A percentile compares a stretch with the other conserved stretches of the same genome.
Evolutionary conservation across 2,888 invertebrate species (phyloP).

Genomic region (Tuberolachnus salignus): DNA sequence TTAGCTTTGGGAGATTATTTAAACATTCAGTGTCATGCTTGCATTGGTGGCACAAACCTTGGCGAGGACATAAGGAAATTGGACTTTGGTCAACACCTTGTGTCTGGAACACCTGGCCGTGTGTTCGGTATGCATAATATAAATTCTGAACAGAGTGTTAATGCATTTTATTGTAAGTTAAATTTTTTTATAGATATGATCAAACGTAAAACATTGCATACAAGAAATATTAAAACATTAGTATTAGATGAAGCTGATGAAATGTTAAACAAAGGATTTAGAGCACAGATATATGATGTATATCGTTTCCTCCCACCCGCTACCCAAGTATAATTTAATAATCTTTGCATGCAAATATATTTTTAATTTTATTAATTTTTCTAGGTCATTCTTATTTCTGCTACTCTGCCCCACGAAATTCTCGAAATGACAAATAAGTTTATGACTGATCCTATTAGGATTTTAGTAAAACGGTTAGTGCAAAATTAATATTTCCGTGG

Average conservation of each 20-base stretch:
- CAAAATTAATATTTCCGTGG: neutral
- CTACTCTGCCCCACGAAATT: slow-evolving; percentile 98
- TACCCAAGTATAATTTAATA: slow-evolving; percentile 70
- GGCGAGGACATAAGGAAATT: slow-evolving; percentile 98
- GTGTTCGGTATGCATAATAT: slow-evolving; percentile 79
- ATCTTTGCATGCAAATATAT: neutral
- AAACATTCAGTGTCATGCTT: slow-evolving; percentile 99
- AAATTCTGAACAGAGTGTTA: neutral
- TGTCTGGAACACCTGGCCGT: slow-evolving; percentile 97
- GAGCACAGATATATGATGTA: slow-evolving; percentile 99
- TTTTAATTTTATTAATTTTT: neutral
- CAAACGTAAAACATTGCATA: slow-evolving; percentile 80
- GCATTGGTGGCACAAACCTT: slow-evolving; percentile 98
- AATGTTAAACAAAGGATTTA: slow-evolving; percentile 99
- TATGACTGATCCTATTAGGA: slow-evolving; percentile 99
- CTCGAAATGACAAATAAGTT: slow-evolving; percentile 99
- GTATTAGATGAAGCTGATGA: slow-evolving; percentile 99
- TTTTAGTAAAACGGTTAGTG: slow-evolving; percentile 94
- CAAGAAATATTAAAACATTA: slow-evolving; percentile 93
- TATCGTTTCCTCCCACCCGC: slow-evolving; percentile 97
- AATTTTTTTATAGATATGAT: slow-evolving; percentile 78
- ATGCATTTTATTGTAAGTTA: neutral
- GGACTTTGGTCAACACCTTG: slow-evolving; percentile 98
- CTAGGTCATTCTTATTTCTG: slow-evolving; percentile 89
- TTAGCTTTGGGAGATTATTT: slow-evolving; percentile 95